These are phyloP conservation scores for Megamerina dolium DNA, from an alignment of 2,888 invertebrate genomes.

Conservation along the genomic window DNA sequence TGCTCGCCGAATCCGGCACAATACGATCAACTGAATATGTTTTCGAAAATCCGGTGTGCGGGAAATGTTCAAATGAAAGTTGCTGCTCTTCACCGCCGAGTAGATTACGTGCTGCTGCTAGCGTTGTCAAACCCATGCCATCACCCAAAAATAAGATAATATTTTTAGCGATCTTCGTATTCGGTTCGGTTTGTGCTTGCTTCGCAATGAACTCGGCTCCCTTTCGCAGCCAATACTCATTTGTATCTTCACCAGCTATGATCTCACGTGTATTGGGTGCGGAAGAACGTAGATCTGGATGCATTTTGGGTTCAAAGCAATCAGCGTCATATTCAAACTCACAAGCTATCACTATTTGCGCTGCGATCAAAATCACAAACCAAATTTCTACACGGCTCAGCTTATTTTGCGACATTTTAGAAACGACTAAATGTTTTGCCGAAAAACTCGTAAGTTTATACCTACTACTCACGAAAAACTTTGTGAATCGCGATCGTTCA, in stretches of 20 bases:
- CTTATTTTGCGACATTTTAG: conserved; percentile 1
- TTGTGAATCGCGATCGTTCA: too few species aligned
- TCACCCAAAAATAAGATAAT: conserved; percentile 79
- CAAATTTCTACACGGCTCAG: too few species aligned
- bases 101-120: conserved; percentile 70
- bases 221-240: conserved; percentile 21
- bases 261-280: background rate
- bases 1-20: conserved; percentile 53
- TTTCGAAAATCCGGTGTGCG: conserved; percentile 64
- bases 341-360: background rate
- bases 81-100: conserved; percentile 68
- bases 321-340: conserved; percentile 11
- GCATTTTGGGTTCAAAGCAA: conserved; percentile 18
- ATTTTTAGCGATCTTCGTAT: conserved; percentile 56
- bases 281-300: conserved; percentile 14
- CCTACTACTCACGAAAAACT: too few species aligned
- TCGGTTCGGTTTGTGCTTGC: conserved; percentile 11
- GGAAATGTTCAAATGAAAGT: conserved; percentile 71
- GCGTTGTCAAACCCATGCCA: conserved; percentile 78
- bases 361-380: too few species aligned
- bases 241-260: conserved; percentile 9
- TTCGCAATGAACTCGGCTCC: conserved; percentile 15
- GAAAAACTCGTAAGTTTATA: too few species aligned
- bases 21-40: conserved; percentile 70
- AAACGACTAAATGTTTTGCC: conserved; percentile 3